Evolutionary conservation across 2,888 invertebrate genomes (phyloP), one percentile per base, ranked within the genome.

Genomic region (Hypselothyrea guttata): DNA sequence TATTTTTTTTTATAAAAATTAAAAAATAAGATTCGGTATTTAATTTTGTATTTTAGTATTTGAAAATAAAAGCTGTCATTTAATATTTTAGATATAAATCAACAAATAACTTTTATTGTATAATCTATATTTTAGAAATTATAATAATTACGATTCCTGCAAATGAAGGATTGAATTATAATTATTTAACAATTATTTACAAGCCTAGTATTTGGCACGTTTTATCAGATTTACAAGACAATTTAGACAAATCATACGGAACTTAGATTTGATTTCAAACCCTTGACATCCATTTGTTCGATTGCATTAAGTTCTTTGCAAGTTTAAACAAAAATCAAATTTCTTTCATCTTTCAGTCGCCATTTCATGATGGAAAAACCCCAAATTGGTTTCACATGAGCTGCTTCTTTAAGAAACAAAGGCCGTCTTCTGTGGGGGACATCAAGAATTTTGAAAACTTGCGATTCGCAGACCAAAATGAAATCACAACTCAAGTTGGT

Each of bases 371-470:
- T 93, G 96, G 96, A 0, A 96, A 94, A 88, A 92, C 94, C 75
- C 93, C 97, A 0, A 93, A 94, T 79, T 98, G 98, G 98, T 95
- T 94, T 87, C 98, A 98, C 90, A 92, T 93, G 59, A 90, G 91
- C 0, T 98, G 98, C 87, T 98, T 98, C 89, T 98, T 98, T 87
- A 90, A 90, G 12, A 95, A 96, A 86, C 95, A 95, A 74, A 92
- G 94, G 1, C 96, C 96, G 0, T 91, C 92, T 55, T 91, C 93
- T 16, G 92, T 92, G 0, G 94, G 93, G 27, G 97, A 98, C 63
- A 95, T 98, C 77, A 94, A 92, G 9, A 93, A 96, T 84, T 95
- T 94, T 86, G 95, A 95, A 86, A 93, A 93, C 62, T 91, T 98
- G 18, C 93, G 95, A 63, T 93, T 93, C 91, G 94, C 93, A 34